These are phyloP conservation scores for Drosophila trapezifrons DNA, from an alignment of 1,140 invertebrate genomes.

Conservation along the genomic window DNA sequence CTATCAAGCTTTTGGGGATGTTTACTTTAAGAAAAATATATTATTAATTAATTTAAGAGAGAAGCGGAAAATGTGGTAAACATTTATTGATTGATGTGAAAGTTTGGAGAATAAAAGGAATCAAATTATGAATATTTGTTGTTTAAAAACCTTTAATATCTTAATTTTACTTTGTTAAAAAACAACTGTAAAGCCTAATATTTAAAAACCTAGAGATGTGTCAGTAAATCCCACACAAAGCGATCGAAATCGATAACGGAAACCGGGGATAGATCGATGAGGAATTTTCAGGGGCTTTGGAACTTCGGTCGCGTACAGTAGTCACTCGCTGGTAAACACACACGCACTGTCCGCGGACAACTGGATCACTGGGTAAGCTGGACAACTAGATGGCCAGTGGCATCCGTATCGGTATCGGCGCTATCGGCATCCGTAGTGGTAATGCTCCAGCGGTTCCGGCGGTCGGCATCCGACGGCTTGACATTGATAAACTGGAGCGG, in stretches of 20 bases:
- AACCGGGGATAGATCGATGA: neutral
- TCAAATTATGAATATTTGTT: too few species aligned
- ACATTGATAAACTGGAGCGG: constrained; percentile 77
- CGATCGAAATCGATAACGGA: neutral
- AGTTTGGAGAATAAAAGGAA: too few species aligned
- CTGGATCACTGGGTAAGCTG: constrained; percentile 2
- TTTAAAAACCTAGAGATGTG: too few species aligned
- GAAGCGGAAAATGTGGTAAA: too few species aligned
- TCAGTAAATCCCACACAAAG: neutral
- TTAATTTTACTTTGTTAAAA: too few species aligned
- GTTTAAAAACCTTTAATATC: too few species aligned
- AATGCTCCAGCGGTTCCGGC: constrained; percentile 70
- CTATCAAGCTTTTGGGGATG: neutral
- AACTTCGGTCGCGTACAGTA: constrained; percentile 23
- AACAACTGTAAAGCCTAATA: too few species aligned
- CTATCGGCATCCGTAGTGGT: constrained; percentile 34
- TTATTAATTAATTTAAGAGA: neutral
- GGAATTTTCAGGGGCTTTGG: neutral
- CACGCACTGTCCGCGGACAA: constrained; percentile 32
- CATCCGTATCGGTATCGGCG: constrained; percentile 4
- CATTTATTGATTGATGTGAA: too few species aligned
- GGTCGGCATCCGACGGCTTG: constrained; percentile 70
- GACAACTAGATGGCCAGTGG: constrained; percentile 4
- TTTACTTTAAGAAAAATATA: neutral
- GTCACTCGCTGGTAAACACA: constrained; percentile 45